phyloP scores from a whole-genome alignment of 1,140 invertebrate species.

The Solenopsis invicta region DNA sequence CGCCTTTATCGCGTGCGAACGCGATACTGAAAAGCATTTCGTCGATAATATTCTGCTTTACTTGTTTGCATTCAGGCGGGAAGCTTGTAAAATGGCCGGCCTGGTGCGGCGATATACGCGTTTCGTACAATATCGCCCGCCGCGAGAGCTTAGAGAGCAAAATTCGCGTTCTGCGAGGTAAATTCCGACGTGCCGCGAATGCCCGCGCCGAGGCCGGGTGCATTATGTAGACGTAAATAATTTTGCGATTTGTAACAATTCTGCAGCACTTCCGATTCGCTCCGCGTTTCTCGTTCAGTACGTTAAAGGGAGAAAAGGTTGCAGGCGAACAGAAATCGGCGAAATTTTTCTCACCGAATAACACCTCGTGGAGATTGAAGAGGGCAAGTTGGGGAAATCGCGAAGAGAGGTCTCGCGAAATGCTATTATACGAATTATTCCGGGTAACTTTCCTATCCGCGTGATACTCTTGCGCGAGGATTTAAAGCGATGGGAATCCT shows the following conservation, averaged over 20 bases:
- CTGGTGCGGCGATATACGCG: neutral
- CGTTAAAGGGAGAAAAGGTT: neutral
- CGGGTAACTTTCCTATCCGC: neutral
- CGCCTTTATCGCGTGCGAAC: slow-evolving; percentile 44
- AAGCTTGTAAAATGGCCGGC: slow-evolving; percentile 31
- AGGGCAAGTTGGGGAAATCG: neutral
- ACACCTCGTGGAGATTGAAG: neutral
- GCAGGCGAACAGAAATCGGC: neutral
- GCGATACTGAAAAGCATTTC: slow-evolving; percentile 2
- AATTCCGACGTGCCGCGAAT: slow-evolving; percentile 30
- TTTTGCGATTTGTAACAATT: slow-evolving; percentile 41
- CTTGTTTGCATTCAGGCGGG: slow-evolving; percentile 36
- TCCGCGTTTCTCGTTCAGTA: neutral
- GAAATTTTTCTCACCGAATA: neutral
- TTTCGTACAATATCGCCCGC: neutral
- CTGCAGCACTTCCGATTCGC: neutral
- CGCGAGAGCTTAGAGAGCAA: slow-evolving; percentile 11
- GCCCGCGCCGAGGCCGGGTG: neutral
- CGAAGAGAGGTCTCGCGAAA: neutral
- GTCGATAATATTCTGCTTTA: slow-evolving; percentile 43
- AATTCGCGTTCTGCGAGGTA: slow-evolving; percentile 12
- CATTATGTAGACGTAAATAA: slow-evolving; percentile 47
- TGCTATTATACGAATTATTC: neutral
- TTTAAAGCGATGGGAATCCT: slow-evolving; percentile 10
- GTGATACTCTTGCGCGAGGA: neutral